Evolutionary conservation across 2,113 vertebrate species (phyloP), one percentile per base, ranked within the genome.

Genomic region (Cyrtonyx montezumae): DNA sequence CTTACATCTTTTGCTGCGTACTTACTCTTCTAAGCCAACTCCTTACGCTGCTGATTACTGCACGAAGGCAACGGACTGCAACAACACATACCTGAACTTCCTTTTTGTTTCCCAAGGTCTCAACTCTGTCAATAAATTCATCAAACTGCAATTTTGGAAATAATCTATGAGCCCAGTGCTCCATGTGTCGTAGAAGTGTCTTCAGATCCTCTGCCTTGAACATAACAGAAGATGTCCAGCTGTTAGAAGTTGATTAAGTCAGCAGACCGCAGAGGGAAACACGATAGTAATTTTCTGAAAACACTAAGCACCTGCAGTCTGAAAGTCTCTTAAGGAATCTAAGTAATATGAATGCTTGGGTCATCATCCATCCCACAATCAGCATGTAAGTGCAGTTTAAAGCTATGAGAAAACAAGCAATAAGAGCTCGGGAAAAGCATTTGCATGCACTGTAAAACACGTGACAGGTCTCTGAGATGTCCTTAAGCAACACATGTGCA

Each of bases 121-220:
- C 99, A 9, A 99, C 97, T 94, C 90, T 98, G 73, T 98, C 98
- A 6, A 99, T 97, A 70, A 99, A 99, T 79, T 99, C 99, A 71
- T 99, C 99, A 97, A 99, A 99, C 56, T 98, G 98, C 77, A 99
- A 95, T 87, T 99, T 99, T 28, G 99, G 99, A 94, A 98, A 99
- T 7, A 99, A 92, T 21, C 99, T 97, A 90, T 99, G 99, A 37
- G 99, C 99, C 99, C 99, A 99, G 96, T 99, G 99, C 96, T 99
- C 99, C 99, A 99, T 99, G 37, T 98, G 98, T 70, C 94, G 98
- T 84, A 99, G 98, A 7, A 99, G 97, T 3, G 96, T 97, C 91
- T 97, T 98, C 91, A 99, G 96, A 94, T 99, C 98, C 49, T 99
- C 98, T 19, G 97, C 98, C 99, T 99, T 87, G 79, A 67, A 49